Base-by-base conservation (phyloP, 2,888 invertebrate genomes). In the Rhingia rostrata region DNA sequence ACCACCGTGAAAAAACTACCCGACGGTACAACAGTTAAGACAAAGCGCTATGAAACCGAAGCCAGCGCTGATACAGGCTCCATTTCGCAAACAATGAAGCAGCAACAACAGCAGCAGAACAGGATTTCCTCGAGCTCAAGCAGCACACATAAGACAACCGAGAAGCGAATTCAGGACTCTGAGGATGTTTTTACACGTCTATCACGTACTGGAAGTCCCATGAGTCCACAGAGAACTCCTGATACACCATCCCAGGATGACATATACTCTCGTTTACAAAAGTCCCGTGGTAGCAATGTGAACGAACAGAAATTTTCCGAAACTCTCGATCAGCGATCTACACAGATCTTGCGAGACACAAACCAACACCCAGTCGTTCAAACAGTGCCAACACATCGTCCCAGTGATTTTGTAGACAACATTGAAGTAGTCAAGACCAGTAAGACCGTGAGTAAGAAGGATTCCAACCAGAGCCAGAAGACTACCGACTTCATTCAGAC, bases 1-100 rank as follows among this genome's bases (percentile, higher is more conserved):
- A 94, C 94, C 10, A 95, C 95, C 87, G 95, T 94, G 0, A 93
- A 94, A 86, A 93, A 94, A 58, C 90, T 95, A 49, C 93, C 94
- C 0, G 95, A 94, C 88, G 95, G 95, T 12, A 94, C 94, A 2
- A 93, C 93, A 49, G 93, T 95, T 0, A 95, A 94, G n/a, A 95
- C 94, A 80, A 95, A 94, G 22, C 93, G 93, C 51, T 94, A 94
- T 43, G 95, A 95, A 89, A 94, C 94, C 41, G 92, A 91, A 86
- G 91, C 89, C 0, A 56, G 84, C 7, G 64, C 81, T 45, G 88
- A 88, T 12, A 60, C 58, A 0, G 43, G 74, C 7, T 66, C 74
- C 0, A 53, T 75, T 9, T 54, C 80, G 0, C 69, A 80, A 14
- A 80, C 84, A n/a, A n/a, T 69, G 3, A 87, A 80, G 45, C 88